Conservation (phyloP, 1,140 invertebrate genomes). For the Zaprionus ornatus region DNA sequence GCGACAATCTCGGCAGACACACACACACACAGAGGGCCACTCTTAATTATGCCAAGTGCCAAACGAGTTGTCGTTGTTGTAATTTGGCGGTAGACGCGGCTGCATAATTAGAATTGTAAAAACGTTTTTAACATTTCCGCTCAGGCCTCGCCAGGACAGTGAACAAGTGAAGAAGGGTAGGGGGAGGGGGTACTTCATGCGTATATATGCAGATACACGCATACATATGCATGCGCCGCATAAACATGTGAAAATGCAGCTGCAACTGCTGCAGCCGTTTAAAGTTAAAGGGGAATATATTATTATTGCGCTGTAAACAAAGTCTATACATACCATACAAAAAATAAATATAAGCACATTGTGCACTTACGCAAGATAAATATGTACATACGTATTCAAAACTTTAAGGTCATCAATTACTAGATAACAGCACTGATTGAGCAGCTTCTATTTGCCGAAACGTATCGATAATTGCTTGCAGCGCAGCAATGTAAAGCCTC, state of each 20-base stretch:
- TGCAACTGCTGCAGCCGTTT: not conserved
- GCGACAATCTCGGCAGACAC: constrained; percentile 66
- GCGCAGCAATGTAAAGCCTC: not conserved
- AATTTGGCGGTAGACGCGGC: constrained; percentile 68
- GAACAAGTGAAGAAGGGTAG: not conserved
- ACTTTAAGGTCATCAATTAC: too few relatives aligned
- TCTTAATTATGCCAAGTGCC: constrained; percentile 79
- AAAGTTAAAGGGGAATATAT: not conserved
- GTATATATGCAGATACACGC: not conserved
- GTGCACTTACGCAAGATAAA: not conserved
- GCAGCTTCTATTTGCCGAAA: too few relatives aligned
- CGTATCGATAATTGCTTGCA: too few relatives aligned
- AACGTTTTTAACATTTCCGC: constrained; percentile 60
- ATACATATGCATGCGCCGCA: not conserved
- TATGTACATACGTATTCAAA: not conserved
- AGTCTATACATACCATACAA: not conserved
- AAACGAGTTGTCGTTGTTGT: constrained; percentile 50
- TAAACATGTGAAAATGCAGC: constrained; percentile 3
- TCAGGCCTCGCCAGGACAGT: constrained; percentile 18
- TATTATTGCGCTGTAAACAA: not conserved
- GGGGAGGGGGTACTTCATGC: not conserved
- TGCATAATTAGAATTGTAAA: constrained; percentile 81
- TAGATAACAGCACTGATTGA: too few relatives aligned
- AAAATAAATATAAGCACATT: not conserved
- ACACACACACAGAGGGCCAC: constrained; percentile 26